Conservation (phyloP, 2,888 invertebrate species). For the Nephrocerus scutellatus region DNA sequence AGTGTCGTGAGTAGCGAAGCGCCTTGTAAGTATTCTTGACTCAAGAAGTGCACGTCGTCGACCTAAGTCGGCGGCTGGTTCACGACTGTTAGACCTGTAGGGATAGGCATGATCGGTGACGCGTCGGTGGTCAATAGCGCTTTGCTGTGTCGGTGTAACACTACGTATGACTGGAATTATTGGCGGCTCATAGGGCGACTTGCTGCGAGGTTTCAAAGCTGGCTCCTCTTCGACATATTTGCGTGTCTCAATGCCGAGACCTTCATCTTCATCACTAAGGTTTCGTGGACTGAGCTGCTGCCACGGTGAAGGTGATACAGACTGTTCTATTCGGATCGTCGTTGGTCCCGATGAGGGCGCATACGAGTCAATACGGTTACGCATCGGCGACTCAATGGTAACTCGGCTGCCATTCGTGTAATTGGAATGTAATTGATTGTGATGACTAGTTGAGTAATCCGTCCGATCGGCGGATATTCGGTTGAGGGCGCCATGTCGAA, state of each 20-base stretch:
- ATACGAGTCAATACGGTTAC: constrained; percentile 14
- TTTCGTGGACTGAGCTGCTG: constrained; percentile 44
- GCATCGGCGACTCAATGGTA: constrained; percentile 12
- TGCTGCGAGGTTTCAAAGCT: constrained; percentile 24
- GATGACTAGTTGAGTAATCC: constrained; percentile 33
- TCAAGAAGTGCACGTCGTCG: constrained; percentile 68
- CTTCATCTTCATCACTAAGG: constrained; percentile 70
- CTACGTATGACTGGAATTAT: constrained; percentile 58
- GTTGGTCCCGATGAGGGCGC: constrained; percentile 26
- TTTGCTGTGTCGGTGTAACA: constrained; percentile 48
- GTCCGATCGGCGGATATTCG: constrained; percentile 25
- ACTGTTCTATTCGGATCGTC: constrained; percentile 33
- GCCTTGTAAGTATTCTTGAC: constrained; percentile 63
- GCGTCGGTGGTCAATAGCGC: constrained; percentile 34
- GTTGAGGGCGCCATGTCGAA: constrained; percentile 15
- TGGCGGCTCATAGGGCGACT: constrained; percentile 51
- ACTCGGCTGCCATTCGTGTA: constrained; percentile 24
- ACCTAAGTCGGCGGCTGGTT: constrained; percentile 51
- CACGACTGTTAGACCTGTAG: constrained; percentile 51
- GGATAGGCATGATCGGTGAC: constrained; percentile 64
- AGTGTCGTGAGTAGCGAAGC: constrained; percentile 38
- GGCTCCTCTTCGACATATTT: constrained; percentile 44
- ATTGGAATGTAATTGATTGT: constrained; percentile 14
- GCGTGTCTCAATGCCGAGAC: constrained; percentile 61
- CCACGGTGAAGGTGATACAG: constrained; percentile 43